phyloP scores from a whole-genome alignment of 2,113 vertebrate genomes.

The Phoenicopterus ruber region DNA sequence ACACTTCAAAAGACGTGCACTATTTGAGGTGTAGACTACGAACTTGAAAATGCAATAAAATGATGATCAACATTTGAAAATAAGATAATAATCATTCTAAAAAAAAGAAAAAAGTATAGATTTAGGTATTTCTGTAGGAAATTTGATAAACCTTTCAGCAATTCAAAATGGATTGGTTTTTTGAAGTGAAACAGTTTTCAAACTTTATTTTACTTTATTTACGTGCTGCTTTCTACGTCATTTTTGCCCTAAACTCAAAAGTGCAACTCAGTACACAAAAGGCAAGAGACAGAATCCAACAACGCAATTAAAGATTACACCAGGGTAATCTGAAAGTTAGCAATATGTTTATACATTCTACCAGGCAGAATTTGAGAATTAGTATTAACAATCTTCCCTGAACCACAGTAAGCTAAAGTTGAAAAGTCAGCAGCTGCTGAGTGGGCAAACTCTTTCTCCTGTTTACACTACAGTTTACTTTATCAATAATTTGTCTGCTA shows the following conservation, averaged over 20 bases:
- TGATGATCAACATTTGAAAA: neutral
- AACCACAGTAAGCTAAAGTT: neutral
- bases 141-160: neutral
- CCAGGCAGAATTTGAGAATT: neutral
- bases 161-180: neutral
- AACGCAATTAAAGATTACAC: neutral
- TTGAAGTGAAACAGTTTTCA: neutral
- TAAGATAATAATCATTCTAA: neutral
- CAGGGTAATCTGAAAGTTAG: neutral
- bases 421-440: neutral
- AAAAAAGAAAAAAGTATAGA: neutral
- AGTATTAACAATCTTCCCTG: neutral
- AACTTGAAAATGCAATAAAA: neutral
- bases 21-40: accelerated
- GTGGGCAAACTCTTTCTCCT: neutral
- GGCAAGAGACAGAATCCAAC: neutral
- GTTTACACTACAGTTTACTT: neutral
- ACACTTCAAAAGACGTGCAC: neutral
- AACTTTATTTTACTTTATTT: neutral
- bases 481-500: neutral
- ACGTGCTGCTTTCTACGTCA: neutral
- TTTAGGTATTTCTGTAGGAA: neutral
- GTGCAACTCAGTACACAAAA: neutral
- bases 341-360: neutral
- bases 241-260: neutral